Evolutionary conservation across 2,797 vertebrate genomes (phyloP), one percentile per base, ranked within the genome.

Genomic region (Manis javanica): DNA sequence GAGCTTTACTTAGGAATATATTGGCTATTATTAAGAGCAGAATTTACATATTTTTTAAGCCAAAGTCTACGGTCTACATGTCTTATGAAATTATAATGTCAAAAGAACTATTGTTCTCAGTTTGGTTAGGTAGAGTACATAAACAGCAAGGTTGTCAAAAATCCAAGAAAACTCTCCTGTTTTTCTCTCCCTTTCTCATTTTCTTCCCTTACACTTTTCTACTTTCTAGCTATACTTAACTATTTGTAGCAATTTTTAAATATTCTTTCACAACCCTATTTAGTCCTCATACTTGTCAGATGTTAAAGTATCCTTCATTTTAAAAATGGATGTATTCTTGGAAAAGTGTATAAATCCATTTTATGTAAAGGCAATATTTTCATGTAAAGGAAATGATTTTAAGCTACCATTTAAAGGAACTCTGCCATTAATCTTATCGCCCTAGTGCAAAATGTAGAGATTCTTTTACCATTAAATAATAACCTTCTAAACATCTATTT

Each of bases 401-500:
- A 90, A 39, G 24, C 23, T 91, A 57, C 14, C 57, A 37, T n/a
- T 95, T 90, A 87, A 96, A 96, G 75, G 37, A 75, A 42, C 5
- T 83, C 57, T 97, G 15, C 69, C 42, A 23, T 31, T 21, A 72
- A 71, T 97, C 42, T 64, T 61, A 86, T 55, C 64, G 53, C 24
- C 66, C 63, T 46, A 81, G 49, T 75, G 29, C 79, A 91, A 83
- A 78, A 69, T 23, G 6, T 63, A 51, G 64, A 53, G 51, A 63
- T 81, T 49, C 82, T 96, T 93, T 69, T 42, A 81, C 78, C 75
- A 78, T 78, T 18, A 75, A 84, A 61, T 82, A 84, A 87, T 87
- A 81, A 75, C 29, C 12, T 84, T 84, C 34, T 84, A 94, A 94
- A 90, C 90, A 95, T 49, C n/a, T 61, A n/a, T 85, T 95, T 93